A percentile compares a stretch with the other conserved stretches of the same genome.
Conservation (phyloP, 2,797 vertebrate genomes). For the Leptatherina wallacei region DNA sequence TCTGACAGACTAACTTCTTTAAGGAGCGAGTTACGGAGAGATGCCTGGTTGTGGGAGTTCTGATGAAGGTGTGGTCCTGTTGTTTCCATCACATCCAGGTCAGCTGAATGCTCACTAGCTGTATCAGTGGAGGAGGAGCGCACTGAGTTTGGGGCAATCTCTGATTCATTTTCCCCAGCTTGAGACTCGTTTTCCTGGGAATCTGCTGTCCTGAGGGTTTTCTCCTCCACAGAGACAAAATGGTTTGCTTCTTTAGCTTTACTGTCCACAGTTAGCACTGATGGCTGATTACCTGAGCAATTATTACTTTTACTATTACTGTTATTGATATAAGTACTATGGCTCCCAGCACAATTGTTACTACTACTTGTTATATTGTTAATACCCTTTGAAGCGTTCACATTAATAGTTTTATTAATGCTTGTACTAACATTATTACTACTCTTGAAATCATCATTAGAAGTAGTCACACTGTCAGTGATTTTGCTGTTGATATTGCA, state of each 20-base stretch:
- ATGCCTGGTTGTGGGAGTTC: constrained; percentile 45
- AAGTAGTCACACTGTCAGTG: constrained; percentile 47
- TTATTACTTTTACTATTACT: constrained; percentile 69
- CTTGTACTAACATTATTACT: constrained; percentile 63
- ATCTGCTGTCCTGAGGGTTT: constrained; percentile 59
- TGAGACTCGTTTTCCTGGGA: constrained; percentile 63
- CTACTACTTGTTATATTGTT: constrained; percentile 49
- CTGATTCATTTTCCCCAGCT: constrained; percentile 65
- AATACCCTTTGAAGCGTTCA: constrained; percentile 48
- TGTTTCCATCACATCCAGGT: constrained; percentile 79
- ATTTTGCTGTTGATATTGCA: constrained; percentile 62
- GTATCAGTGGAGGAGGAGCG: constrained; percentile 91
- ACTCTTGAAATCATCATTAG: constrained; percentile 59
- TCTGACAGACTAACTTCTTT: constrained; percentile 62
- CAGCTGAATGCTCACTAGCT: constrained; percentile 87
- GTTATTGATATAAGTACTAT: constrained; percentile 64
- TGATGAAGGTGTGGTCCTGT: constrained; percentile 60
- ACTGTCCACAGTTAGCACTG: constrained; percentile 62
- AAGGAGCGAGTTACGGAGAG: constrained; percentile 41
- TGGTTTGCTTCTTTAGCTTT: constrained; percentile 63
- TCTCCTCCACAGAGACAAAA: constrained; percentile 57
- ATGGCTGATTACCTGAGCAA: constrained; percentile 78
- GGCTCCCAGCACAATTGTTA: constrained; percentile 63
- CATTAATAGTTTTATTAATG: constrained; percentile 54
- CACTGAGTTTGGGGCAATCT: constrained; percentile 79